Percentiles rank a stretch among this genome's conserved stretches.
Evolutionary conservation across 2,797 vertebrate genomes (phyloP).

Genomic region (Triplophysa bombifrons): DNA sequence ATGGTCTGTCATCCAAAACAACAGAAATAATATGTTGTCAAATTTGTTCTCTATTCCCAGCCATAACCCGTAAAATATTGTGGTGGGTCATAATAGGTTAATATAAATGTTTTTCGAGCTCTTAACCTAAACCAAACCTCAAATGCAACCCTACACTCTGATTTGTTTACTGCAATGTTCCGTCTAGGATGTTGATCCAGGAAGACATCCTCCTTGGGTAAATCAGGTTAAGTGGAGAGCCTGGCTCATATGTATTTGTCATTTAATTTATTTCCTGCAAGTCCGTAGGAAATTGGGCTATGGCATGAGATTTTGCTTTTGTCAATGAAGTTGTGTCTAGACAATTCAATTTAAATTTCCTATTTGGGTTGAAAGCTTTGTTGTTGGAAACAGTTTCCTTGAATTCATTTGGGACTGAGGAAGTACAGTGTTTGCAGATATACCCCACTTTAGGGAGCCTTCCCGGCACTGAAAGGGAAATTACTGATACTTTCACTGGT

Average conservation of each 20-base stretch:
- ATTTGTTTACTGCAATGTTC: background rate
- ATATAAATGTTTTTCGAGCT: no score
- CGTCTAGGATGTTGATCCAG: background rate
- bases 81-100: no score
- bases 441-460: background rate
- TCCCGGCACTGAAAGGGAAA: slow-evolving; percentile 51
- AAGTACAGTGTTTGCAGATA: slow-evolving; percentile 30
- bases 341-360: slow-evolving; percentile 29
- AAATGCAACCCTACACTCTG: background rate
- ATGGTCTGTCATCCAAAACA: no score
- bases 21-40: no score
- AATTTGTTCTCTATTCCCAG: no score
- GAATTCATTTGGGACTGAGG: slow-evolving; percentile 5
- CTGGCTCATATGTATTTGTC: slow-evolving; percentile 11
- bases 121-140: background rate
- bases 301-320: slow-evolving; percentile 9
- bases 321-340: slow-evolving; percentile 51
- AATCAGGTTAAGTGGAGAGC: background rate
- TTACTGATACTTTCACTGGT: slow-evolving; percentile 24
- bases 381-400: slow-evolving; percentile 31
- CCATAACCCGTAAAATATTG: no score
- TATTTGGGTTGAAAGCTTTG: slow-evolving; percentile 9
- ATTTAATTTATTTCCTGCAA: slow-evolving; percentile 36
- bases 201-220: background rate
- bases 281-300: slow-evolving; percentile 27